Conservation (phyloP, 1,140 invertebrate genomes). For the Drosophila orosa region DNA sequence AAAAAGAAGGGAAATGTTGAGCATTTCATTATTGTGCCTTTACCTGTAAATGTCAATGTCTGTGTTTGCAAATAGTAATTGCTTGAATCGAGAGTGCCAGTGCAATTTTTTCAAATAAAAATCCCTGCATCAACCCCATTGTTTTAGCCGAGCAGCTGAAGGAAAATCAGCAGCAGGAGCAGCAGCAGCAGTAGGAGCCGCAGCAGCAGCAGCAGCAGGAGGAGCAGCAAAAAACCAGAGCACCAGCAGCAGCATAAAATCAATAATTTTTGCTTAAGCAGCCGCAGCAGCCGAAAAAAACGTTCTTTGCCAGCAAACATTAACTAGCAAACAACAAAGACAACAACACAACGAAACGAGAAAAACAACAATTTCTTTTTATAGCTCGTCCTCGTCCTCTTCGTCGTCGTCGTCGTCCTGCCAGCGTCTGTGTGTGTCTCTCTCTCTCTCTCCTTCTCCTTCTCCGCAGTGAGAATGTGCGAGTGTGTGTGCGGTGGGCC, state of each 20-base stretch:
- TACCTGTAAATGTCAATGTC: slow-evolving; percentile 46
- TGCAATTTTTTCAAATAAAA: slow-evolving; percentile 52
- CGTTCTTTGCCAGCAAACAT: slow-evolving; percentile 58
- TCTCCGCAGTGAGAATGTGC: slow-evolving; percentile 26
- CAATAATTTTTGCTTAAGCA: slow-evolving; percentile 79
- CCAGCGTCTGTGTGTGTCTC: slow-evolving; percentile 16
- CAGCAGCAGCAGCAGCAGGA: slow-evolving; percentile 10
- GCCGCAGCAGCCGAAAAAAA: slow-evolving; percentile 62
- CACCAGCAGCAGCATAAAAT: slow-evolving; percentile 70
- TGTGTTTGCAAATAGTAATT: slow-evolving; percentile 36
- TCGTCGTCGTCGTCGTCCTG: slow-evolving; percentile 21
- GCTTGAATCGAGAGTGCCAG: slow-evolving; percentile 41
- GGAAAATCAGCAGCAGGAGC: slow-evolving; percentile 40
- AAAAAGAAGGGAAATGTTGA: slow-evolving; percentile 44
- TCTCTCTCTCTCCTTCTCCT: background rate
- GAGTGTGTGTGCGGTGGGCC: slow-evolving; percentile 44
- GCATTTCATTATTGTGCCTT: slow-evolving; percentile 78
- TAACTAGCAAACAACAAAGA: slow-evolving; percentile 62
- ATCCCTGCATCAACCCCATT: slow-evolving; percentile 25
- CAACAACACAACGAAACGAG: slow-evolving; percentile 30
- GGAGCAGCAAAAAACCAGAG: slow-evolving; percentile 30
- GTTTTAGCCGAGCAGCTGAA: slow-evolving; percentile 39
- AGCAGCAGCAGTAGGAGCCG: slow-evolving; percentile 27
- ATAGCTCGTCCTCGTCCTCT: slow-evolving; percentile 36
- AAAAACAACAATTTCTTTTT: slow-evolving; percentile 56